These are phyloP conservation scores for Lagorchestes hirsutus DNA, from an alignment of 2,797 vertebrate genomes.

Conservation along the genomic window DNA sequence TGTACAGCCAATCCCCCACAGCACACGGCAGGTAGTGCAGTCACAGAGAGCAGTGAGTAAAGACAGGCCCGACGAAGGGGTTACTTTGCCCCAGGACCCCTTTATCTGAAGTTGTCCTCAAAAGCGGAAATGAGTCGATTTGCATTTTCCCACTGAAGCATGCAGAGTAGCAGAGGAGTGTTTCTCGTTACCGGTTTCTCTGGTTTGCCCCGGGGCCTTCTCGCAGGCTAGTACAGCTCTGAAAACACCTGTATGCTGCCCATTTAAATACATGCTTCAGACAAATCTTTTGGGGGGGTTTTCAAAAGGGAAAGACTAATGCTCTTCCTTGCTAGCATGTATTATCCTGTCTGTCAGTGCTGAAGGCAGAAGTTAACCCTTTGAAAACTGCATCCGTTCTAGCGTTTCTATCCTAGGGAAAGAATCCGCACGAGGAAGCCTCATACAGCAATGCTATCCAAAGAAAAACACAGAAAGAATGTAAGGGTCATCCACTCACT, in stretches of 20 bases:
- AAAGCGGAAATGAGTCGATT: conserved; percentile 86
- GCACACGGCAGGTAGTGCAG: conserved; percentile 40
- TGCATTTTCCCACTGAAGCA: conserved; percentile 87
- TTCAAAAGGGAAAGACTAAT: conserved; percentile 83
- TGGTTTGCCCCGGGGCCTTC: conserved; percentile 87
- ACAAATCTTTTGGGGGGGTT: conserved; percentile 83
- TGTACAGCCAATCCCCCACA: not conserved
- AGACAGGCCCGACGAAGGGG: conserved; percentile 73
- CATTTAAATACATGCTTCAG: conserved; percentile 85
- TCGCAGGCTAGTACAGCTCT: conserved; percentile 84
- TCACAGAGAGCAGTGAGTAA: conserved; percentile 62
- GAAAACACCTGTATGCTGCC: conserved; percentile 86
- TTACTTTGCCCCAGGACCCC: conserved; percentile 83
- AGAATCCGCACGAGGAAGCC: conserved; percentile 45
- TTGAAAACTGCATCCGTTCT: conserved; percentile 62
- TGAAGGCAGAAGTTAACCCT: conserved; percentile 83
- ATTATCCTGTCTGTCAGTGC: conserved; percentile 75
- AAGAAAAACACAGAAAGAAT: conserved; percentile 55
- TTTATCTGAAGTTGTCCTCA: conserved; percentile 85
- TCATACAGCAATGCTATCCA: conserved; percentile 48
- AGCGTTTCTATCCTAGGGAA: conserved; percentile 61
- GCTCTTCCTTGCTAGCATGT: conserved; percentile 77
- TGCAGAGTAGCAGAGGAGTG: conserved; percentile 75
- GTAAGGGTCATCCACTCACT: conserved; percentile 46
- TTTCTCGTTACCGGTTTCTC: conserved; percentile 80